phyloP scores from a whole-genome alignment of 2,888 invertebrate genomes.

The Sminthurinus aureus region DNA sequence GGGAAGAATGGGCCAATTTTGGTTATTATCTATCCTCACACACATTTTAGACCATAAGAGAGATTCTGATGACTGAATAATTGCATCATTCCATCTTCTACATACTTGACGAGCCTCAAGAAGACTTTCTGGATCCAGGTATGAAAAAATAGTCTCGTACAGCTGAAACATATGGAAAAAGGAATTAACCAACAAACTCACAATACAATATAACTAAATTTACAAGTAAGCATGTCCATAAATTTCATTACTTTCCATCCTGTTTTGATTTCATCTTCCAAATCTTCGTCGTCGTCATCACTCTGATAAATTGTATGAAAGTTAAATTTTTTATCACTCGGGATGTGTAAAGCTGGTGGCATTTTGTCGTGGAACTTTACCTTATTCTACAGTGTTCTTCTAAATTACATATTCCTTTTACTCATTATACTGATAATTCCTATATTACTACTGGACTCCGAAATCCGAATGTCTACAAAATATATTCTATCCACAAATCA shows the following conservation, averaged over 20 bases:
- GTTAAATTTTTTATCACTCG: not conserved
- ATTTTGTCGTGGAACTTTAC: not conserved
- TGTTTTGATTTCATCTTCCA: not conserved
- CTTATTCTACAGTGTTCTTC: too few species aligned
- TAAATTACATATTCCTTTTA: too few species aligned
- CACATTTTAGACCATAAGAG: conserved; percentile 6
- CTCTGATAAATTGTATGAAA: conserved; percentile 3
- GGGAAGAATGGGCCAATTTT: not conserved
- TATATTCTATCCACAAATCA: too few species aligned
- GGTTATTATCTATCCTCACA: not conserved
- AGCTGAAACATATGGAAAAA: not conserved
- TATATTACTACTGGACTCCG: not conserved
- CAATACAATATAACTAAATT: not conserved
- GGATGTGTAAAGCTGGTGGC: not conserved
- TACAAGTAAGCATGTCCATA: not conserved
- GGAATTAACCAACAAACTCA: not conserved
- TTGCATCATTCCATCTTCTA: conserved; percentile 16
- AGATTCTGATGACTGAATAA: not conserved
- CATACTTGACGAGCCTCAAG: conserved; percentile 5
- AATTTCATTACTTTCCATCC: conserved; percentile 19
- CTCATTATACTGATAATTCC: not conserved
- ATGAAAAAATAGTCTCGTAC: conserved; percentile 24
- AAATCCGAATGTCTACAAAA: too few species aligned
- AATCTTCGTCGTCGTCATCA: conserved; percentile 2
- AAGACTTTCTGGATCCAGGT: conserved; percentile 17